Evolutionary conservation across 2,113 vertebrate species (phyloP), one percentile per base, ranked within the genome.

Genomic region (Dicentrarchus labrax): DNA sequence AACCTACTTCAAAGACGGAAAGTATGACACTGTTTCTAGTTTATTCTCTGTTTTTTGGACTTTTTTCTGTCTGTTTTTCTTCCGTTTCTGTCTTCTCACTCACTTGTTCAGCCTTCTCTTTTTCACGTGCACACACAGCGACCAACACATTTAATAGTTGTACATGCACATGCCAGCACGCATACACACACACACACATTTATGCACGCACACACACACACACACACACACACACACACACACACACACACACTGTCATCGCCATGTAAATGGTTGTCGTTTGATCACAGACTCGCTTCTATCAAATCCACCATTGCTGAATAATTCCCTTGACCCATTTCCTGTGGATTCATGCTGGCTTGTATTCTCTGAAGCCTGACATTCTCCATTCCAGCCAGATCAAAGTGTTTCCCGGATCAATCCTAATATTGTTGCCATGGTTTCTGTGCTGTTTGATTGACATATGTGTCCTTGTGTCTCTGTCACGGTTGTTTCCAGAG

Each of bases 1-100:
- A 96, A 98, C 97, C 22, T 99, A 97, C 97, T 99, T 99, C 97
- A 99, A 97, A 96, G 98, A 99, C 91, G 97, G 97, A 96, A 99
- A 98, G 97, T 98, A 96, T 96, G 97, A 80, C 74, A 66, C 22
- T 19, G 60, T 72, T 88, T 86, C 57, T 54, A 48, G 15, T 90
- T 86, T 76, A 50, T 69, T 83, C 48, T 65, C 64, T 84, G 62
- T 80, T 71, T 82, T 30, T 64, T 38, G 22, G 19, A 19, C 0
- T 65, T 79, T 76, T 66, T 47, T 48, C 60, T 56, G 45, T 96
- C 94, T 94, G 94, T 95, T 94, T 96, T 96, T 45, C 38, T 73
- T 22, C 12, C 24, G 36, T 38, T 62, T 53, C 56, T 70, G 43
- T 69, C 57, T 8, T 57, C 62, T 68, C 66, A 73, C 62, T 83